A percentile compares a stretch with the other conserved stretches of the same genome.
Conservation (phyloP, 2,888 invertebrate species). For the Aphidius colemani region DNA sequence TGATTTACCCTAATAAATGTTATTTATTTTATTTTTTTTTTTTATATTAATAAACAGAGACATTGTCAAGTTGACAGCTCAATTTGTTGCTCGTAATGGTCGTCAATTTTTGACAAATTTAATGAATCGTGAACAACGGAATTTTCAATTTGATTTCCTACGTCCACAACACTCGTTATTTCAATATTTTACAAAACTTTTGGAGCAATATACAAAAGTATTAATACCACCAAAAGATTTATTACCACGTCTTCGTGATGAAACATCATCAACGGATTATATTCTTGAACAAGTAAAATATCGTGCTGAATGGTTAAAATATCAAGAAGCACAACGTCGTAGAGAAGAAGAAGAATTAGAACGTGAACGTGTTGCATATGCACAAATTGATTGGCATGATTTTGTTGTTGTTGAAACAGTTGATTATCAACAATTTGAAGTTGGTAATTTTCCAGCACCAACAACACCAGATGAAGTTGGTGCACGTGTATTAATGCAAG, state of each 20-base stretch:
- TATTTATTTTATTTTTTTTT: conserved; percentile 29
- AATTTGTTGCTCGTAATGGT: conserved; percentile 98
- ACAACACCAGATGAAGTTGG: conserved; percentile 98
- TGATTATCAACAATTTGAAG: conserved; percentile 96
- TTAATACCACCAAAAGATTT: conserved; percentile 94
- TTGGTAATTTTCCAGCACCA: conserved; percentile 94
- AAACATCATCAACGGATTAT: conserved; percentile 70
- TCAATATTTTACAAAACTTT: conserved; percentile 95
- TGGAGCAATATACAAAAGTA: conserved; percentile 98
- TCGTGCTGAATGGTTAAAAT: conserved; percentile 94
- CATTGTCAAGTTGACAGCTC: conserved; percentile 96
- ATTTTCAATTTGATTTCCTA: conserved; percentile 98
- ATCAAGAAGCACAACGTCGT: conserved; percentile 89
- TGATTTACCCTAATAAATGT: not conserved
- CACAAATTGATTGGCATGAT: conserved; percentile 99
- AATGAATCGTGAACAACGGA: conserved; percentile 97
- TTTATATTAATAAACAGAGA: conserved; percentile 66
- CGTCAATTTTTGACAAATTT: conserved; percentile 96
- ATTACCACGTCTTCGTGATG: conserved; percentile 76
- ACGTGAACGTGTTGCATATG: conserved; percentile 92
- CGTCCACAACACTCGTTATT: conserved; percentile 98
- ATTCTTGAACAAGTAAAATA: conserved; percentile 90
- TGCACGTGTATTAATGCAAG: conserved; percentile 87
- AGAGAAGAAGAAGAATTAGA: conserved; percentile 95
- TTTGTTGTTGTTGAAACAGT: conserved; percentile 99